These are phyloP conservation scores for Vidua macroura DNA, from an alignment of 2,113 vertebrate species.

Conservation along the genomic window DNA sequence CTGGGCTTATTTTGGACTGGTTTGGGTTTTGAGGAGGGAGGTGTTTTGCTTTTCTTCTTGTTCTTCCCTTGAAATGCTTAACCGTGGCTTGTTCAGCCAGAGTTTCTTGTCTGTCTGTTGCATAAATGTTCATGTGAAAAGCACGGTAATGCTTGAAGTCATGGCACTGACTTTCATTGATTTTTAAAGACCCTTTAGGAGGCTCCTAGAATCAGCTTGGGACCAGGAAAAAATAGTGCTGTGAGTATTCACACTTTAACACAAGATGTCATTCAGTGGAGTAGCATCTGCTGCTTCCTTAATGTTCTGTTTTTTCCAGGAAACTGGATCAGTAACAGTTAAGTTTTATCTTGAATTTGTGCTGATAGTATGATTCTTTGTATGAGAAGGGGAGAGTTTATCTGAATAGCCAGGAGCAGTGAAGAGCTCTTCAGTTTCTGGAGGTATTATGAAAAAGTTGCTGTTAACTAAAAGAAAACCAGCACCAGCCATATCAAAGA, in stretches of 20 bases:
- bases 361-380: neutral
- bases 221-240: neutral
- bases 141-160: slow-evolving; percentile 13
- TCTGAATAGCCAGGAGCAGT: neutral
- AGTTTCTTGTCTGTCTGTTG: neutral
- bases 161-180: neutral
- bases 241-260: neutral
- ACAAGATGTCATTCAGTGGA: neutral
- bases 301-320: neutral
- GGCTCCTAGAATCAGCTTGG: slow-evolving; percentile 10
- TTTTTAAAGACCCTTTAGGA: neutral
- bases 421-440: neutral
- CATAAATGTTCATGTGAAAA: neutral
- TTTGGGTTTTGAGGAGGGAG: neutral
- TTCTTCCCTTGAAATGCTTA: neutral
- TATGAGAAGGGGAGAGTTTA: neutral
- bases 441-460: neutral
- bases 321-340: neutral
- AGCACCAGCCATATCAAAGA: neutral
- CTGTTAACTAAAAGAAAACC: neutral
- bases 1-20: neutral
- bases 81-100: neutral
- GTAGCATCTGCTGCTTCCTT: slow-evolving; percentile 27
- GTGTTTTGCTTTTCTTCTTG: neutral
- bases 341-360: slow-evolving; percentile 37